phyloP scores from a whole-genome alignment of 2,113 vertebrate genomes.

The Apaloderma vittatum region DNA sequence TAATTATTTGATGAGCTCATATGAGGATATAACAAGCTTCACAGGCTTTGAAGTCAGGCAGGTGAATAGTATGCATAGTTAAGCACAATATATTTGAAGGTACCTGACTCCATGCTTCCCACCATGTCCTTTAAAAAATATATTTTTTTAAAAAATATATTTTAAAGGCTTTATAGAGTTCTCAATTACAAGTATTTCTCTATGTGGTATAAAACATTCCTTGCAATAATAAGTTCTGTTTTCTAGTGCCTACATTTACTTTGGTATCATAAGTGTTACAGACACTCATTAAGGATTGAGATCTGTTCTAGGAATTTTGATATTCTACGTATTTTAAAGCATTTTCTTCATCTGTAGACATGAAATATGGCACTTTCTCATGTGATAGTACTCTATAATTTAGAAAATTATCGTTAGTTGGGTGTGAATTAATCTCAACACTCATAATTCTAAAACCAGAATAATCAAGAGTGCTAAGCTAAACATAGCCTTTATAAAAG shows the following conservation, averaged over 20 bases:
- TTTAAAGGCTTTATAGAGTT: not conserved
- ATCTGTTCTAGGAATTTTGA: not conserved
- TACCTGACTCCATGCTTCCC: not conserved
- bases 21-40: not conserved
- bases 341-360: not conserved
- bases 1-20: not conserved
- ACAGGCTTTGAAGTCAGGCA: not conserved
- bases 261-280: not conserved
- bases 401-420: not conserved
- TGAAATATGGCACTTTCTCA: not conserved
- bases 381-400: not conserved
- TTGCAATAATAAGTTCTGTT: not conserved
- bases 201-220: rapidly evolving
- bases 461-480: not conserved
- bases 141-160: not conserved
- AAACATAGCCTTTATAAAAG: not conserved
- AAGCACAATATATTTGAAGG: not conserved
- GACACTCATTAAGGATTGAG: not conserved
- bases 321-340: not conserved
- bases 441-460: not conserved
- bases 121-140: too few species aligned
- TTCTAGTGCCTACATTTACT: not conserved
- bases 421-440: not conserved
- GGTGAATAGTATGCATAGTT: not conserved
- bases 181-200: not conserved